phyloP scores from a whole-genome alignment of 2,797 vertebrate species.

The Channa striata region DNA sequence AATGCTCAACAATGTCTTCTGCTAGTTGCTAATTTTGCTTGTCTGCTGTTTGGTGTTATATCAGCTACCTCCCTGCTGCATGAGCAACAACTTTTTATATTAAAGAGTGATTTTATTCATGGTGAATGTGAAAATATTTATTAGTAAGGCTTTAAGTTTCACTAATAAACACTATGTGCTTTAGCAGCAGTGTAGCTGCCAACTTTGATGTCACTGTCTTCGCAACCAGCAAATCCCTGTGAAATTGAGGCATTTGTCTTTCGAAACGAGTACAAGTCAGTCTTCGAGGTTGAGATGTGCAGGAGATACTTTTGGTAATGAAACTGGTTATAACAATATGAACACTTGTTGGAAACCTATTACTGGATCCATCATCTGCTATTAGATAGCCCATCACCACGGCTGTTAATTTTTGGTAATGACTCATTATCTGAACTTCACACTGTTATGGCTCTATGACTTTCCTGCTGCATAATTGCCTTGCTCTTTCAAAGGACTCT shows the following conservation, averaged over 20 bases:
- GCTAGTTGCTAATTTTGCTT: too few relatives aligned
- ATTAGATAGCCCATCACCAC: constrained; percentile 49
- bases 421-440: constrained; percentile 60
- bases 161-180: not conserved
- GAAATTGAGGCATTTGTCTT: constrained; percentile 2
- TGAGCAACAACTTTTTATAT: too few relatives aligned
- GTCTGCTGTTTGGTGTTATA: too few relatives aligned
- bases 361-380: constrained; percentile 43
- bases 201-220: not conserved
- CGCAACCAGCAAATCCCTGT: not conserved
- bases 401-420: constrained; percentile 61
- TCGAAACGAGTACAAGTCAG: constrained; percentile 6
- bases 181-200: not conserved
- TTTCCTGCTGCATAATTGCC: constrained; percentile 32
- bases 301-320: constrained; percentile 32
- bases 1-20: too few relatives aligned
- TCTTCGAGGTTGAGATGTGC: constrained; percentile 9
- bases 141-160: too few relatives aligned
- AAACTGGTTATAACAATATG: constrained; percentile 40
- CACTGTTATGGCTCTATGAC: constrained; percentile 33
- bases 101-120: too few relatives aligned
- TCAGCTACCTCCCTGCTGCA: too few relatives aligned
- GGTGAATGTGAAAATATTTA: too few relatives aligned
- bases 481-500: constrained; percentile 30
- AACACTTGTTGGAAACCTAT: constrained; percentile 59